These are phyloP conservation scores for Agrotis segetum DNA, from an alignment of 2,888 invertebrate species.

Conservation along the genomic window DNA sequence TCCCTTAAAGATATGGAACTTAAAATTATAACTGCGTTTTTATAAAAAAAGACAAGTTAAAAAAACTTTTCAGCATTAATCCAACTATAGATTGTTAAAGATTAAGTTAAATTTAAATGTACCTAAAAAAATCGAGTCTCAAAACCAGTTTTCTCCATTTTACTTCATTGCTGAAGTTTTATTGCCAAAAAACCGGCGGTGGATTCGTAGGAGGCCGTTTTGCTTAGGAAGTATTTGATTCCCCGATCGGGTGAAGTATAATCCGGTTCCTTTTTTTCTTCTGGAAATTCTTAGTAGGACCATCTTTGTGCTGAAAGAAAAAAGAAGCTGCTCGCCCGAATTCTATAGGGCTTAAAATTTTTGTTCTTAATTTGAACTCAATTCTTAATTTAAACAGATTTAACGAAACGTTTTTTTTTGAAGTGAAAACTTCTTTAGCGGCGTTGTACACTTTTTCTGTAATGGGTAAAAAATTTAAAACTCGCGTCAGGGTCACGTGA, in stretches of 20 bases:
- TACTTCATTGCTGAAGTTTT: slow-evolving; percentile 15
- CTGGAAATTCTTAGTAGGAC: no score
- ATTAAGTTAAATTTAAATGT: slow-evolving; percentile 25
- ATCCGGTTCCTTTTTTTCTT: no score
- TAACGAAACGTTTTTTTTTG: slow-evolving; percentile 58
- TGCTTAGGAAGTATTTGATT: neutral
- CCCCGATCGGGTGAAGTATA: no score
- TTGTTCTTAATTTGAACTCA: slow-evolving; percentile 47
- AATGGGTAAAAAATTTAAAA: no score
- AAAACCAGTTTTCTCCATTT: neutral
- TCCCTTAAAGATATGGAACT: neutral
- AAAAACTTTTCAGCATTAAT: no score
- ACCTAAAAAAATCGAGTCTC: slow-evolving; percentile 1
- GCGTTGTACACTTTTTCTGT: no score
- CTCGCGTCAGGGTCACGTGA: no score
- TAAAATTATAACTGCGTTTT: neutral
- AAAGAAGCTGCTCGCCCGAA: neutral
- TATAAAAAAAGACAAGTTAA: no score
- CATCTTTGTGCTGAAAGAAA: no score
- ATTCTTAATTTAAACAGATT: slow-evolving; percentile 60
- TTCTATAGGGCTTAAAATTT: neutral
- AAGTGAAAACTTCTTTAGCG: no score
- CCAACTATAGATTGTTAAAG: neutral
- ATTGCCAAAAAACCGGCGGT: neutral
- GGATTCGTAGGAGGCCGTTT: neutral